A percentile compares a stretch with the other conserved stretches of the same genome.
Evolutionary conservation across 2,888 invertebrate species (phyloP).

Genomic region (Andrena bicolor): DNA sequence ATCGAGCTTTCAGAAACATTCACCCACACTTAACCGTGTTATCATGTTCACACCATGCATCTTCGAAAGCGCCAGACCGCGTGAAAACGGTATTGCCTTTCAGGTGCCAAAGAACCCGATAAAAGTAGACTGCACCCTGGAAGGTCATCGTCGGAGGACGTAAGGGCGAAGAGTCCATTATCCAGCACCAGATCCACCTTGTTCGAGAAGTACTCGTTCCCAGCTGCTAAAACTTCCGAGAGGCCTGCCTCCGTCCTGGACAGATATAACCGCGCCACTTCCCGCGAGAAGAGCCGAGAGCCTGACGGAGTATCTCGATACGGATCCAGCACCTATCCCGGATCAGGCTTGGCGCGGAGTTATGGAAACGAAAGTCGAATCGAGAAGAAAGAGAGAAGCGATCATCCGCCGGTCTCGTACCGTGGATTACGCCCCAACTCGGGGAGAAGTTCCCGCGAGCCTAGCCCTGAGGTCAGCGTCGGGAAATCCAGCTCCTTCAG

Average conservation of each 20-base stretch:
- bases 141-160: conserved; percentile 73
- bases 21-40: no score
- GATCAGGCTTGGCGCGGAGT: conserved; percentile 72
- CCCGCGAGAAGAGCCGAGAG: conserved; percentile 80
- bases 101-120: conserved; percentile 78
- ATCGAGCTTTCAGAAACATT: no score
- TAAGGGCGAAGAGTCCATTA: conserved; percentile 77
- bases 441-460: conserved; percentile 86
- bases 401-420: conserved; percentile 85
- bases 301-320: conserved; percentile 77
- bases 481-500: conserved; percentile 76
- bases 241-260: conserved; percentile 80
- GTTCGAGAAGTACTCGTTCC: conserved; percentile 79
- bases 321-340: conserved; percentile 79
- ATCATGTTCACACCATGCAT: background rate
- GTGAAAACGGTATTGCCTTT: background rate
- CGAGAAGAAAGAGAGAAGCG: conserved; percentile 83
- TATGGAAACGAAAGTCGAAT: conserved; percentile 75
- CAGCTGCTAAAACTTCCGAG: conserved; percentile 76
- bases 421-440: conserved; percentile 80
- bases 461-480: conserved; percentile 85
- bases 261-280: conserved; percentile 77
- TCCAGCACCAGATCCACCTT: conserved; percentile 77
- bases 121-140: conserved; percentile 77
- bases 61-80: background rate